phyloP scores from a whole-genome alignment of 2,888 invertebrate species.

The Ormyrus rosae region DNA sequence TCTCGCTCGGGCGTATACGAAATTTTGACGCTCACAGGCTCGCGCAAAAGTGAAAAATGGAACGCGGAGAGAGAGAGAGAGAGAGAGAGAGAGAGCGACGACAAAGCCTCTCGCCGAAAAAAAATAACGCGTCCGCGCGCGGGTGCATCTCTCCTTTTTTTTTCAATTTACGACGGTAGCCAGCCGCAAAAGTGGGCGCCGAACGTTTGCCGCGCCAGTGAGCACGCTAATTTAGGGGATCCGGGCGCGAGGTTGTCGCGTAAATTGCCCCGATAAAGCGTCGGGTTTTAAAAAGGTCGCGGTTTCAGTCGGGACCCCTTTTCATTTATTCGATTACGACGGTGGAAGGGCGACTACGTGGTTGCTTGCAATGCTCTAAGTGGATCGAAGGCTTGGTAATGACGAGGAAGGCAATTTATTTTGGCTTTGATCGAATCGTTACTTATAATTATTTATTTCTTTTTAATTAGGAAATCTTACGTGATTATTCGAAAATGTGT shows the following conservation, averaged over 20 bases:
- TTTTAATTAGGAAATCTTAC: no score
- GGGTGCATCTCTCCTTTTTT: neutral
- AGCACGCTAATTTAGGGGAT: neutral
- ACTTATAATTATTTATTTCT: no score
- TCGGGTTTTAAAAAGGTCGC: neutral
- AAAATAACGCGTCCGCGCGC: neutral
- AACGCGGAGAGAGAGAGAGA: neutral
- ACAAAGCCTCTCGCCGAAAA: no score
- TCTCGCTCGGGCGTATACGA: conserved; percentile 13
- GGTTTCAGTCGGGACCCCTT: neutral
- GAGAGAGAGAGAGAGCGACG: no score
- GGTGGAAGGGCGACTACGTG: neutral
- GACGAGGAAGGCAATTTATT: no score
- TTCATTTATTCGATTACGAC: conserved; percentile 4
- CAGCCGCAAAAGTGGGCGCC: no score
- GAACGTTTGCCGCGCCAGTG: neutral
- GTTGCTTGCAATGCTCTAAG: no score
- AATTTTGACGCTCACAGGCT: conserved; percentile 18
- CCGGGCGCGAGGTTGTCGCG: neutral
- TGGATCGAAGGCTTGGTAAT: no score
- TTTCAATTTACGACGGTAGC: no score
- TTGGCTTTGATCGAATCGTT: no score
- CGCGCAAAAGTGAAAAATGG: conserved; percentile 33
- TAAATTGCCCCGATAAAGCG: neutral
- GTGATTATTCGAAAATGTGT: no score